Conservation (phyloP, 2,113 vertebrate genomes). For the Leptodactylus fuscus region DNA sequence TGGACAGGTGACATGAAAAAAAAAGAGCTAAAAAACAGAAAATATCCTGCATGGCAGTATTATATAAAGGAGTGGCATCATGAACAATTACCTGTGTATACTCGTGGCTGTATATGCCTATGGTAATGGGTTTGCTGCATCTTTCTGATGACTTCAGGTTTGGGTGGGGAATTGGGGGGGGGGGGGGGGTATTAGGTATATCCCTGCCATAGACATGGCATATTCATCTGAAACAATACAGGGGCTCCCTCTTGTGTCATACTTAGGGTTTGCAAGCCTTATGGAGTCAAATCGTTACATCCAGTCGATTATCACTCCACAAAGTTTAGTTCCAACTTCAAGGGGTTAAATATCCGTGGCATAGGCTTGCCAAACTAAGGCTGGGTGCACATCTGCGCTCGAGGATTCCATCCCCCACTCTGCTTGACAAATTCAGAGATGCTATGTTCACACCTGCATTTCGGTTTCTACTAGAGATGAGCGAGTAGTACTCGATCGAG, state of each 20-base stretch:
- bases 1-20: not conserved
- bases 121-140: not conserved
- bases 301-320: too few species aligned
- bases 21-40: not conserved
- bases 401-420: too few species aligned
- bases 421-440: too few species aligned
- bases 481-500: too few species aligned
- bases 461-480: too few species aligned
- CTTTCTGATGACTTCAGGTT: constrained; percentile 1
- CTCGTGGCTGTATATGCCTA: not conserved
- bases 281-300: too few species aligned
- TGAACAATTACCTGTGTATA: not conserved
- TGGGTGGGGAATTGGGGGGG: not conserved
- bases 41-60: not conserved
- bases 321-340: too few species aligned
- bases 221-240: not conserved
- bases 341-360: too few species aligned
- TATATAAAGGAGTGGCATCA: not conserved
- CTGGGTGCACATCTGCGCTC: too few species aligned
- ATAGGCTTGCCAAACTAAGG: too few species aligned
- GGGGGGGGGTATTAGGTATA: not conserved
- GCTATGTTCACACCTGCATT: too few species aligned
- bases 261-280: not conserved
- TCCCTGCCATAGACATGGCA: not conserved
- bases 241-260: constrained; percentile 33